These are phyloP conservation scores for Teleopsis dalmanni DNA, from an alignment of 1,140 invertebrate genomes.

Conservation along the genomic window DNA sequence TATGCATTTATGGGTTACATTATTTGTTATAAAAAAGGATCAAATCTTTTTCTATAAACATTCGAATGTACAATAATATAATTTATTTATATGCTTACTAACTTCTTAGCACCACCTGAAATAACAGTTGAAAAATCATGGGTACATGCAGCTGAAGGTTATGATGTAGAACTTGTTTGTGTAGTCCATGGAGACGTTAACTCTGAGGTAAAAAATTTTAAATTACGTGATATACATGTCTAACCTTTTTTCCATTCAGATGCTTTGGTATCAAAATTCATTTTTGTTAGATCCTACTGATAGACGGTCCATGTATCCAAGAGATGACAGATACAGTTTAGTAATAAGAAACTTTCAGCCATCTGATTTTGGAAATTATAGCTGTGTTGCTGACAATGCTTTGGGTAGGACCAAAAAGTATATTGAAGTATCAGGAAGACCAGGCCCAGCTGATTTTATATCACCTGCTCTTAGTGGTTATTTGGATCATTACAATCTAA, in stretches of 20 bases:
- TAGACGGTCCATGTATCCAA: constrained; percentile 49
- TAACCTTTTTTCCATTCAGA: constrained; percentile 28
- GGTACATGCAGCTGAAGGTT: constrained; percentile 49
- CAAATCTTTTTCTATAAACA: too few species aligned
- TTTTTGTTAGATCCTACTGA: constrained; percentile 52
- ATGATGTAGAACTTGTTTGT: constrained; percentile 47
- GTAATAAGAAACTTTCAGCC: constrained; percentile 50
- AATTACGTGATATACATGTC: neutral
- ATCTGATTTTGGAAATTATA: constrained; percentile 55
- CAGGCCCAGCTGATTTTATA: constrained; percentile 47
- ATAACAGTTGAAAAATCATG: constrained; percentile 47
- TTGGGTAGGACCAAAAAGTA: constrained; percentile 47
- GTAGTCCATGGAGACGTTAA: constrained; percentile 47
- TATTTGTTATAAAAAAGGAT: too few species aligned
- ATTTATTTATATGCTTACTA: too few species aligned
- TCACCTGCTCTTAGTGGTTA: constrained; percentile 43
- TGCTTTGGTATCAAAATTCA: constrained; percentile 53
- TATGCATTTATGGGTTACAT: too few species aligned
- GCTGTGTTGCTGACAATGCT: constrained; percentile 48
- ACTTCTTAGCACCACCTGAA: constrained; percentile 50
- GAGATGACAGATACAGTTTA: constrained; percentile 49
- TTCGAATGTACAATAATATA: too few species aligned
- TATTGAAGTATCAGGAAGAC: constrained; percentile 48
- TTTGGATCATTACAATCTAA: constrained; percentile 49
- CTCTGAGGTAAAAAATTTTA: constrained; percentile 40